Percentiles rank a stretch among this genome's conserved stretches.
phyloP scores from a whole-genome alignment of 2,888 invertebrate species.

The Aphodius granarius region DNA sequence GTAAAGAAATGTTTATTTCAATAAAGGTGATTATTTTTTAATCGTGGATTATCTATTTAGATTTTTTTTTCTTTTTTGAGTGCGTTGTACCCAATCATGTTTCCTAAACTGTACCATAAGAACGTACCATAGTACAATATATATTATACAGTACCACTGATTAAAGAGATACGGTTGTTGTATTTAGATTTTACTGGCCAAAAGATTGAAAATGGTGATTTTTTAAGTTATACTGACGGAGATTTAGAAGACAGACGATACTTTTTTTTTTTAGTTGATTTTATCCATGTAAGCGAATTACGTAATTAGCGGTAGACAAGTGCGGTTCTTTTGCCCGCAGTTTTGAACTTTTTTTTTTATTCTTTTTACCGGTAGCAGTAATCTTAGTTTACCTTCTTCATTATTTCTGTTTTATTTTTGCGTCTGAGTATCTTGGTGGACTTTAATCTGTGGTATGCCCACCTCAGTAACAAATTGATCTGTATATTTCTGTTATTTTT shows the following conservation, averaged over 20 bases:
- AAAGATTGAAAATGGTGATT: background rate
- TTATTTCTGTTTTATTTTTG: background rate
- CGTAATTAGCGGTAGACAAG: background rate
- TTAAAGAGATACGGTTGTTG: constrained; percentile 20
- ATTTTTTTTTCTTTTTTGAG: constrained; percentile 1
- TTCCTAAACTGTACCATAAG: background rate
- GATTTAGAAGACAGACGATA: background rate
- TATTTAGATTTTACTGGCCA: constrained; percentile 9
- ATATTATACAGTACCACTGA: constrained; percentile 26
- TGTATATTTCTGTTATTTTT: constrained; percentile 29
- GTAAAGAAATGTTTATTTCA: constrained; percentile 44
- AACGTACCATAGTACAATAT: constrained; percentile 28
- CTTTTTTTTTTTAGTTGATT: background rate
- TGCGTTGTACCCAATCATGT: background rate
- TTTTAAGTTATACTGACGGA: background rate
- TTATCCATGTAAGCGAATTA: constrained; percentile 8
- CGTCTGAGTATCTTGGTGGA: background rate
- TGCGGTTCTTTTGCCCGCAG: constrained; percentile 5
- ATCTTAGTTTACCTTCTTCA: background rate
- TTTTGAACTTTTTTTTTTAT: background rate
- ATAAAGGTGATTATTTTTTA: constrained; percentile 42
- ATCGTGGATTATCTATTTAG: background rate
- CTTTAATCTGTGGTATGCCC: constrained; percentile 29
- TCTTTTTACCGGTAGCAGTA: background rate
- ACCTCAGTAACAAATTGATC: constrained; percentile 27